Conservation (phyloP, 1,140 invertebrate genomes). For the Andricus grossulariae region DNA sequence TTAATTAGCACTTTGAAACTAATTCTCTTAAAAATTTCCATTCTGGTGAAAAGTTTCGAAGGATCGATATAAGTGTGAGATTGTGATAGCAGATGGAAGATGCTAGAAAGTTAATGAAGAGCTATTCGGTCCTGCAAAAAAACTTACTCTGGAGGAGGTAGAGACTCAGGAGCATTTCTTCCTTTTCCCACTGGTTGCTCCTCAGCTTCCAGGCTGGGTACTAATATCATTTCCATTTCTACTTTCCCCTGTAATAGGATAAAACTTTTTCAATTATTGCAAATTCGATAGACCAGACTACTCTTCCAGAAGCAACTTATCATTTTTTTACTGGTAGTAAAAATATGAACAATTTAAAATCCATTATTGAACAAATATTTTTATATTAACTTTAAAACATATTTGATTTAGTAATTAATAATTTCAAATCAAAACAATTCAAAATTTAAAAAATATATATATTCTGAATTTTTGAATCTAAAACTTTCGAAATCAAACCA, state of each 20-base stretch:
- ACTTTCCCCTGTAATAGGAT: constrained; percentile 78
- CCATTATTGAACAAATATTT: no score
- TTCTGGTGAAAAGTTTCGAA: neutral
- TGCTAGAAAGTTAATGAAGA: constrained; percentile 1
- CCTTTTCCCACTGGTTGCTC: constrained; percentile 79
- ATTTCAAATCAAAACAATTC: no score
- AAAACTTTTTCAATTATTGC: constrained; percentile 34
- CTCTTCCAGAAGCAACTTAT: no score
- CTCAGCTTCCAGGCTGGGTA: constrained; percentile 78
- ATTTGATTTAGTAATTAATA: no score
- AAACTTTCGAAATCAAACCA: no score
- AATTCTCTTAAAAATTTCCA: neutral
- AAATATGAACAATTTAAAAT: no score
- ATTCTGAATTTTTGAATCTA: no score
- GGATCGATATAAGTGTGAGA: neutral
- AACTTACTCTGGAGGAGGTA: constrained; percentile 79
- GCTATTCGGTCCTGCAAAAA: neutral
- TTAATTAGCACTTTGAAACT: constrained; percentile 22
- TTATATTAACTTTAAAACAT: no score
- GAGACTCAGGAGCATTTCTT: constrained; percentile 77
- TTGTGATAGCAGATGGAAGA: neutral
- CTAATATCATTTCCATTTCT: constrained; percentile 79
- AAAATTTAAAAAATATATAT: no score
- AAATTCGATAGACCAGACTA: constrained; percentile 16
- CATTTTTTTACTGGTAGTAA: no score